Conservation (phyloP, 2,888 invertebrate species). For the Elmis aenea region DNA sequence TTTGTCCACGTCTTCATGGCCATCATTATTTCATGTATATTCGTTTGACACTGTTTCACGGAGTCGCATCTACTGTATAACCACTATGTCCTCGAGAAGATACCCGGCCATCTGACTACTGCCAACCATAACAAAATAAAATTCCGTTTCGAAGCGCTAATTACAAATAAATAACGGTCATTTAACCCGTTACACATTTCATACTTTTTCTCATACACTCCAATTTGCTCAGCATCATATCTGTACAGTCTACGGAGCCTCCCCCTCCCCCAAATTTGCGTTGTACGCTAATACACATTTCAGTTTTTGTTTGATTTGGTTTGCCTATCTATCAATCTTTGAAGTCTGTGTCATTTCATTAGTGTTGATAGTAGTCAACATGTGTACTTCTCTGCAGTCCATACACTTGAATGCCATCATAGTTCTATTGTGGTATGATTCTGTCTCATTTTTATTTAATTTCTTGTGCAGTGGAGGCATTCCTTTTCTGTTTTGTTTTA, state of each 20-base stretch:
- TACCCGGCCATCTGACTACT: too few species aligned
- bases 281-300: conserved; percentile 29
- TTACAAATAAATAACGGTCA: too few species aligned
- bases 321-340: conserved; percentile 15
- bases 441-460: too few species aligned
- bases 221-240: conserved; percentile 24
- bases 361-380: conserved; percentile 25
- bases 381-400: conserved; percentile 31
- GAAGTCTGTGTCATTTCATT: conserved; percentile 14
- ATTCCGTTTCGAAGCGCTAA: too few species aligned
- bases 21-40: too few species aligned
- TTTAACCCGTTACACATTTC: too few species aligned
- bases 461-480: too few species aligned
- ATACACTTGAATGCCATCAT: conserved; percentile 31
- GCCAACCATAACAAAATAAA: too few species aligned
- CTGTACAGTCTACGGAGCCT: conserved; percentile 28
- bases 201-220: conserved; percentile 10
- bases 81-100: too few species aligned
- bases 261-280: conserved; percentile 29
- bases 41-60: too few species aligned
- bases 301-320: conserved; percentile 26
- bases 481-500: conserved; percentile 22
- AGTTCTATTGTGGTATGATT: conserved; percentile 10
- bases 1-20: too few species aligned
- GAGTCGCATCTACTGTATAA: too few species aligned